phyloP scores from a whole-genome alignment of 2,888 invertebrate species.

The Heteromurus nitidus region DNA sequence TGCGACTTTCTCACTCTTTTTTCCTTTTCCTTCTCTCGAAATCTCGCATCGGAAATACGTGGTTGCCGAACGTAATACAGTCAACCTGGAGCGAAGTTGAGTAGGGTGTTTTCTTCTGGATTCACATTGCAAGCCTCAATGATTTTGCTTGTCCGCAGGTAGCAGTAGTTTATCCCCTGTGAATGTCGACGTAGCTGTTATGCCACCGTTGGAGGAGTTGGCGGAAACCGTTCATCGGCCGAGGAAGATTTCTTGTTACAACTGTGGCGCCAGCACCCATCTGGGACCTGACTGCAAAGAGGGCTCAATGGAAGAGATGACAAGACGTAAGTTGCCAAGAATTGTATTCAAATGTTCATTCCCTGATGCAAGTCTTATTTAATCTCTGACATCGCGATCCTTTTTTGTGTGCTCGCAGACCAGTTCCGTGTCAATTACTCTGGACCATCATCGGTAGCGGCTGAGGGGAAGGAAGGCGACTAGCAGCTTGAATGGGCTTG shows the following conservation, averaged over 20 bases:
- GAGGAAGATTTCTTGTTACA: slow-evolving; percentile 86
- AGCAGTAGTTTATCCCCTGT: slow-evolving; percentile 65
- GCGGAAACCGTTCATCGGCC: slow-evolving; percentile 62
- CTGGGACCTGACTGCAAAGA: slow-evolving; percentile 91
- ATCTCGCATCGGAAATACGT: neutral
- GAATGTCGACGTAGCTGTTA: slow-evolving; percentile 62
- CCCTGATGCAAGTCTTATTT: slow-evolving; percentile 5
- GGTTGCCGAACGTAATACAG: too few relatives aligned
- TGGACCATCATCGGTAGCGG: slow-evolving; percentile 63
- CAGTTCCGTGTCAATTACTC: slow-evolving; percentile 67
- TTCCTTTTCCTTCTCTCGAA: neutral
- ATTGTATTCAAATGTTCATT: neutral
- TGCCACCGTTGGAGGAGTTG: slow-evolving; percentile 66
- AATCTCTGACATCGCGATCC: neutral
- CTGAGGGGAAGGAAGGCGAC: slow-evolving; percentile 66
- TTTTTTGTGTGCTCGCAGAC: slow-evolving; percentile 31
- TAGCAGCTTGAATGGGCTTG: slow-evolving; percentile 36
- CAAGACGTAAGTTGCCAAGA: slow-evolving; percentile 76
- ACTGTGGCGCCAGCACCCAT: slow-evolving; percentile 91
- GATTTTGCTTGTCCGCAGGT: slow-evolving; percentile 63
- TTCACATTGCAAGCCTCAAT: slow-evolving; percentile 21
- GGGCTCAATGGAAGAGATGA: slow-evolving; percentile 94
- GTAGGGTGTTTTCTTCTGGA: neutral
- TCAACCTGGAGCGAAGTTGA: too few relatives aligned
- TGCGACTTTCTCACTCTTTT: neutral